Percentiles rank a stretch among this genome's conserved stretches.
Conservation (phyloP, 1,140 invertebrate species). For the Hesperophylax magnus region DNA sequence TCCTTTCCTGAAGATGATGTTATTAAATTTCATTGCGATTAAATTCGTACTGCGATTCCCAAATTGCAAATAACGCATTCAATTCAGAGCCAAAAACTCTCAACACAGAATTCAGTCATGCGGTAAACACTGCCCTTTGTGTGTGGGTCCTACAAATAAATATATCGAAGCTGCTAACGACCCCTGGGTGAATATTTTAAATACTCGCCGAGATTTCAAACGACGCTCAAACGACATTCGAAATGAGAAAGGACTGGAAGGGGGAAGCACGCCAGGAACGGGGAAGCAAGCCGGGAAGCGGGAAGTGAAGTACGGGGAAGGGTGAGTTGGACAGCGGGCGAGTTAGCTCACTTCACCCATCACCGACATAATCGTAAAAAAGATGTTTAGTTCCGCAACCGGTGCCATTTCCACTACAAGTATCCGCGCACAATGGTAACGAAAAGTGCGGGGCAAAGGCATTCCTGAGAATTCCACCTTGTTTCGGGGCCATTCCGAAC, state of each 20-base stretch:
- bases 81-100: slow-evolving; percentile 26
- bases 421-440: slow-evolving; percentile 26
- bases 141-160: slow-evolving; percentile 25
- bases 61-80: slow-evolving; percentile 17
- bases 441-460: background rate
- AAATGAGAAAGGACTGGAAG: slow-evolving; percentile 24
- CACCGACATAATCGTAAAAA: slow-evolving; percentile 53
- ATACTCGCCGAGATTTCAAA: slow-evolving; percentile 50
- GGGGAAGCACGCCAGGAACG: no score
- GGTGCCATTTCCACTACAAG: slow-evolving; percentile 32
- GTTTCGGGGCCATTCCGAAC: slow-evolving; percentile 11
- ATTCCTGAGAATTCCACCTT: slow-evolving; percentile 26
- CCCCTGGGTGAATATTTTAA: slow-evolving; percentile 51
- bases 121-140: slow-evolving; percentile 34
- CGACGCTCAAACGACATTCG: slow-evolving; percentile 51
- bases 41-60: background rate
- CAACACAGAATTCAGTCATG: slow-evolving; percentile 8
- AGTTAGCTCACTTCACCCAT: slow-evolving; percentile 46
- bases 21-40: background rate
- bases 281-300: background rate
- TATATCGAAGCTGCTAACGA: slow-evolving; percentile 46
- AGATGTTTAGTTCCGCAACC: slow-evolving; percentile 52
- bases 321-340: background rate
- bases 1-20: no score
- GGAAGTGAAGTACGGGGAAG: background rate